Percentiles rank a stretch among this genome's conserved stretches.
Evolutionary conservation across 1,140 invertebrate species (phyloP).

Genomic region (fruit fly (Drosophila melanogaster)): Release_6_plus_ISO1_MT NT_033779.5:6942001-6942500

Average conservation of each 20-base stretch:
- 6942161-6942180: conserved; percentile 75
- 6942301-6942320: neutral
- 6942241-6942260: conserved; percentile 50
- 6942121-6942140: conserved; percentile 54
- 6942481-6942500: conserved; percentile 70
- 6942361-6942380: conserved; percentile 9
- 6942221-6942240: conserved; percentile 51
- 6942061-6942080: conserved; percentile 41
- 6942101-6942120: conserved; percentile 48
- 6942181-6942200: conserved; percentile 60
- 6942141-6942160: conserved; percentile 77
- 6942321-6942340: neutral
- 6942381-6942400: conserved; percentile 24
- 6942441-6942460: conserved; percentile 84
- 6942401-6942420: conserved; percentile 63
- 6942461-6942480: conserved; percentile 75
- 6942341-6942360: conserved; percentile 7
- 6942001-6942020: conserved; percentile 56
- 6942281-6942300: neutral
- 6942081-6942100: conserved; percentile 20
- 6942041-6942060: conserved; percentile 78
- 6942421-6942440: conserved; percentile 63
- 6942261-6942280: conserved; percentile 1
- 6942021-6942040: conserved; percentile 81
- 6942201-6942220: conserved; percentile 36